A percentile compares a stretch with the other conserved stretches of the same genome.
phyloP scores from a whole-genome alignment of 2,888 invertebrate genomes.

The Zaprionus obscuricornis region DNA sequence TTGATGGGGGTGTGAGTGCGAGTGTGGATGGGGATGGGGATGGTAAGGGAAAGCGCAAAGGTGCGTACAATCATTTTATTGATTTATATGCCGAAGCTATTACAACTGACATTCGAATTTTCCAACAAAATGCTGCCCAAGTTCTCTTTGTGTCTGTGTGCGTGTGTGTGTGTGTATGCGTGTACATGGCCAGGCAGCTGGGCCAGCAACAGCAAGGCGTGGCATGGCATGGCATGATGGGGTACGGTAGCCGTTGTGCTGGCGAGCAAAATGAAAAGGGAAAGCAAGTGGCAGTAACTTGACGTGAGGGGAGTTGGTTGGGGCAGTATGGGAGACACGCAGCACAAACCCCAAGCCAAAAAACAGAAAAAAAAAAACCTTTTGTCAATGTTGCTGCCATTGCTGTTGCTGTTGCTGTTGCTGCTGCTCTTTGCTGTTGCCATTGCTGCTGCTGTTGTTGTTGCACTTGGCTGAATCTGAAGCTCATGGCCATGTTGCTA shows the following conservation, averaged over 20 bases:
- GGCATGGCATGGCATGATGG: background rate
- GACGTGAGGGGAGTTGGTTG: background rate
- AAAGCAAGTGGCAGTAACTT: background rate
- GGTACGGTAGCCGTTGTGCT: background rate
- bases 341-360: conserved; percentile 42
- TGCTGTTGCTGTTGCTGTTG: background rate
- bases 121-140: conserved; percentile 65
- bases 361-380: too few relatives aligned
- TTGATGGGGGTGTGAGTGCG: too few relatives aligned
- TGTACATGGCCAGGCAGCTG: conserved; percentile 33
- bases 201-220: background rate
- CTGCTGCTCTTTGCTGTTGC: conserved; percentile 16
- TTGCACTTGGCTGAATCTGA: conserved; percentile 60
- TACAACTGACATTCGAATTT: conserved; percentile 80
- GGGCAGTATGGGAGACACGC: conserved; percentile 27
- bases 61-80: conserved; percentile 81
- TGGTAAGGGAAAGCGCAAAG: conserved; percentile 54
- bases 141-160: too few relatives aligned
- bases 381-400: conserved; percentile 49
- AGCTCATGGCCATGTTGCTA: conserved; percentile 58
- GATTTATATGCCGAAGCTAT: conserved; percentile 82
- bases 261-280: background rate
- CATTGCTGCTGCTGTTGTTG: conserved; percentile 51
- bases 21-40: background rate
- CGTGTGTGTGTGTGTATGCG: too few relatives aligned